Conservation (phyloP, 1,140 invertebrate genomes). For the Nasonia longicornis region DNA sequence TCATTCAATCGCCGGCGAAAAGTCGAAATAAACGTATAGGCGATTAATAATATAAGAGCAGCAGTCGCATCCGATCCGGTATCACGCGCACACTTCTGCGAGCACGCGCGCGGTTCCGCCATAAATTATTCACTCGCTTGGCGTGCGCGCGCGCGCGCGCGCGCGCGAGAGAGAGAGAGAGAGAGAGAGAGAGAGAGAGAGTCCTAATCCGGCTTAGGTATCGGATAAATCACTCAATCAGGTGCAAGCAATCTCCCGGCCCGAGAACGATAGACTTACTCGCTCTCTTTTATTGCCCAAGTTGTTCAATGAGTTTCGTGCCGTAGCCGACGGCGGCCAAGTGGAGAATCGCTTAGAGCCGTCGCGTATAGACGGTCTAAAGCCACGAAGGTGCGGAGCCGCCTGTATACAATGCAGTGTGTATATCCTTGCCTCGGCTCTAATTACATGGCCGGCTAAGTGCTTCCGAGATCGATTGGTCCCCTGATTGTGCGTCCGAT, state of each 20-base stretch:
- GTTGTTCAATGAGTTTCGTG: conserved; percentile 25
- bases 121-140: conserved; percentile 27
- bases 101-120: no score
- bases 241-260: conserved; percentile 8
- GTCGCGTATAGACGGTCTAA: neutral
- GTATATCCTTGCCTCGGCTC: neutral
- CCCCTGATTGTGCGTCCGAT: neutral
- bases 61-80: neutral
- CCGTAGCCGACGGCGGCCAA: neutral
- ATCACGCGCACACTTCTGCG: neutral
- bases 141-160: neutral
- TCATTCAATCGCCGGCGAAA: neutral
- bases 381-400: neutral
- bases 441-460: conserved; percentile 11
- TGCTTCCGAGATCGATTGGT: conserved; percentile 2
- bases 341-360: conserved; percentile 14
- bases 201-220: neutral
- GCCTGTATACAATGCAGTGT: neutral
- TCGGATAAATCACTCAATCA: conserved; percentile 37
- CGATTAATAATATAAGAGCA: conserved; percentile 5
- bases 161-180: no score
- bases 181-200: no score
- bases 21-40: neutral
- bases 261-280: neutral
- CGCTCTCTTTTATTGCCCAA: conserved; percentile 21